Percentiles rank a stretch among this genome's conserved stretches.
Evolutionary conservation across 1,140 invertebrate genomes (phyloP).

Genomic region (Ctenoplectra terminalis): DNA sequence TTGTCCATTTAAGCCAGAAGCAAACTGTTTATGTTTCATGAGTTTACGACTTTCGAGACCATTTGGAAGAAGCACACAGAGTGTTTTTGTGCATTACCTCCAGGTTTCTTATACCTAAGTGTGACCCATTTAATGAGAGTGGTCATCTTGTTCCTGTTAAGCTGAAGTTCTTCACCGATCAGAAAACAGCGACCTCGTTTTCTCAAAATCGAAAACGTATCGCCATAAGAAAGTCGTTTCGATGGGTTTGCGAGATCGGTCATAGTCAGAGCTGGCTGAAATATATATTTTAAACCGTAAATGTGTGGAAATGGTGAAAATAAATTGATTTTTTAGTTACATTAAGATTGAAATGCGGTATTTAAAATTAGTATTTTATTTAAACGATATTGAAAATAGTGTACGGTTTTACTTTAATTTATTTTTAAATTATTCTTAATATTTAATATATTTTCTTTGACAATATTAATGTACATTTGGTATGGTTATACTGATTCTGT

Average conservation of each 20-base stretch:
- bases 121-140: slow-evolving; percentile 15
- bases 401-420: too few relatives aligned
- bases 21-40: slow-evolving; percentile 31
- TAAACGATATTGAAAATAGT: too few relatives aligned
- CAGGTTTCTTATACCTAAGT: background rate
- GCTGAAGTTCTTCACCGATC: background rate
- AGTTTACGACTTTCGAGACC: background rate
- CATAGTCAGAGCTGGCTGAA: too few relatives aligned
- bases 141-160: background rate
- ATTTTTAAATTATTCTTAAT: too few relatives aligned
- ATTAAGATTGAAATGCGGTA: too few relatives aligned
- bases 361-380: too few relatives aligned
- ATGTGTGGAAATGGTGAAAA: too few relatives aligned
- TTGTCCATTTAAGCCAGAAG: slow-evolving; percentile 21
- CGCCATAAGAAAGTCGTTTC: background rate
- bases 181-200: background rate
- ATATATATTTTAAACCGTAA: too few relatives aligned
- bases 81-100: slow-evolving; percentile 6
- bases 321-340: too few relatives aligned
- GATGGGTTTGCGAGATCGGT: background rate
- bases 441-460: too few relatives aligned
- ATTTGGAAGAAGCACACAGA: background rate
- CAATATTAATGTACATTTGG: too few relatives aligned
- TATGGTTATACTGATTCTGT: too few relatives aligned
- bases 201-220: background rate